phyloP scores from a whole-genome alignment of 2,888 invertebrate species.

The Callyntrura sp. region DNA sequence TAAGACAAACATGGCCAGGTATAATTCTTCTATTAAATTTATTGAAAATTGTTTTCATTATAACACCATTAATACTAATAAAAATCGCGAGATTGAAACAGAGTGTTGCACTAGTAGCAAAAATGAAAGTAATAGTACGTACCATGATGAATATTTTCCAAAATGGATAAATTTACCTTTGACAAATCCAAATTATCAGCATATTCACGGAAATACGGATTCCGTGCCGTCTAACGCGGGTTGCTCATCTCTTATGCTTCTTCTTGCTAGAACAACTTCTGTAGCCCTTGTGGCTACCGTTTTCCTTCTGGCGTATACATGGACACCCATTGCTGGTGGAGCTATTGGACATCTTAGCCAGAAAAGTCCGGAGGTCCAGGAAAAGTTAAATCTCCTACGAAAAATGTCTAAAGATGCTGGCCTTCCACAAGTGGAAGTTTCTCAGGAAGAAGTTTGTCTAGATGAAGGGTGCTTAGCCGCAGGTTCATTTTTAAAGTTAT shows the following conservation, averaged over 20 bases:
- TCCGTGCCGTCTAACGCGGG: not conserved
- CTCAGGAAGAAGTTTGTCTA: constrained; percentile 63
- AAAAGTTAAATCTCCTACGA: constrained; percentile 9
- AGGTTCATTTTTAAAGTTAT: constrained; percentile 45
- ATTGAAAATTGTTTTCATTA: not conserved
- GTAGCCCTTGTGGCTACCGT: constrained; percentile 18
- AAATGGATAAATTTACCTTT: not conserved
- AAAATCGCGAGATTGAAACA: not conserved
- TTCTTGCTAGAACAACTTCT: constrained; percentile 3
- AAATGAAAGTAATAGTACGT: not conserved
- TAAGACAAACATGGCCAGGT: not conserved
- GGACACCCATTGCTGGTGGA: not conserved
- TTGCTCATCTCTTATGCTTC: not conserved
- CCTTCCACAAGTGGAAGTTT: constrained; percentile 30
- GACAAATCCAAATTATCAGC: not conserved
- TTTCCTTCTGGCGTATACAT: not conserved
- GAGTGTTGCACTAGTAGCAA: not conserved
- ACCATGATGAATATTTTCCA: not conserved
- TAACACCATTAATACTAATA: not conserved
- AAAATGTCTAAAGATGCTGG: constrained; percentile 44
- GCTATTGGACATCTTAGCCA: not conserved
- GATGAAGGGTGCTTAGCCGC: constrained; percentile 76
- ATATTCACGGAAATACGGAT: constrained; percentile 7
- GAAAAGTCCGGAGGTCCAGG: not conserved
- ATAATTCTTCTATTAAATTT: not conserved